Base-by-base conservation (phyloP, 2,113 vertebrate genomes). In the Papio anubis region DNA sequence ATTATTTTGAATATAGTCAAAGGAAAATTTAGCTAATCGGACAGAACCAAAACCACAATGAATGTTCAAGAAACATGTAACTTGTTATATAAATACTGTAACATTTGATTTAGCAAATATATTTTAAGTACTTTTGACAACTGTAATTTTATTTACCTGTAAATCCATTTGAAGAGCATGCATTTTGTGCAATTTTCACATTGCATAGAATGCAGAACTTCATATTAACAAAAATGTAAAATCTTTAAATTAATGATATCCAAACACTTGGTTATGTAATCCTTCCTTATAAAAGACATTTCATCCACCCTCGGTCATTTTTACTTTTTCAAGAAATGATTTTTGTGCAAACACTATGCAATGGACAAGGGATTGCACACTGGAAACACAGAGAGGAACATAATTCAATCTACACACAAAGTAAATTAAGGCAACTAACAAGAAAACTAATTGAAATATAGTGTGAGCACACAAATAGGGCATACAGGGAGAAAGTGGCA, bases 41-140 rank as follows among this genome's bases (percentile, higher is more conserved):
- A 92, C 94, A 93, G 82, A 93, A 91, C 13, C 8, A 95, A 93
- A 98, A 97, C n/a, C 45, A 94, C 48, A 91, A 81, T 73, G 70
- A 96, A 87, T n/a, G 23, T 93, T 94, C 55, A 87, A 88, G 48
- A 83, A 95, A 97, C 83, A 10, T 48, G 3, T 93, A 78, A 91
- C 18, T 45, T 93, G 70, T 86, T 94, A 97, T 61, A 70, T 83
- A 96, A 94, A 92, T 92, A 86, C 40, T 86, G 90, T 73, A 92
- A 96, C 52, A 93, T 91, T 94, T 97, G 45, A 97, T 75, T 94
- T 76, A 94, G 35, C 45, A 86, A 90, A 79, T 52, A 93, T 43
- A 82, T 97, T 89, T 87, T 52, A 91, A 84, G 73, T 72, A 93
- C 27, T 96, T 97, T 94, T 89, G 79, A 93, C 83, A 94, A 91